phyloP scores from a whole-genome alignment of 2,113 vertebrate genomes.

The Lethenteron reissneri region DNA sequence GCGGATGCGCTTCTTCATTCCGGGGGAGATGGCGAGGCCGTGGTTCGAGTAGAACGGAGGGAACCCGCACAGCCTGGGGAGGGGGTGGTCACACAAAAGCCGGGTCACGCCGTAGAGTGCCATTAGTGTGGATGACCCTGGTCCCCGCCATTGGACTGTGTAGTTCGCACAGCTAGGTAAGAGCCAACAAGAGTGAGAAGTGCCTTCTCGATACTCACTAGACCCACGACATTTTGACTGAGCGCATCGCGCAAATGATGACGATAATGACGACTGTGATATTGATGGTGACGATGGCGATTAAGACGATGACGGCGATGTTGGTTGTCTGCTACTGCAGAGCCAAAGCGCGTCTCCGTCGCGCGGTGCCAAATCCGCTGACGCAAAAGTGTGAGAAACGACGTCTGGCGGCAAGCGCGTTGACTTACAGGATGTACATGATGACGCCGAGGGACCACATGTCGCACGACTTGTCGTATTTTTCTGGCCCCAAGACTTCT shows the following conservation, averaged over 20 bases:
- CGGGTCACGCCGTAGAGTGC: neutral
- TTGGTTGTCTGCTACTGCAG: no score
- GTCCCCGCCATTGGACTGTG: no score
- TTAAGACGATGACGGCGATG: no score
- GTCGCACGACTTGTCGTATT: constrained; percentile 97
- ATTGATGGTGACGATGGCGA: no score
- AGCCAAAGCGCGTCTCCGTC: neutral
- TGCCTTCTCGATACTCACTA: no score
- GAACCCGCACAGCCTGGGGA: constrained; percentile 61
- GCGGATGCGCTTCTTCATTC: constrained; percentile 84
- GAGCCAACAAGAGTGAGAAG: no score
- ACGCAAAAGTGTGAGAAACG: neutral
- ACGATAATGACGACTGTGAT: no score
- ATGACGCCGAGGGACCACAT: constrained; percentile 99
- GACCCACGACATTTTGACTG: no score
- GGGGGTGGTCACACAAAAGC: constrained; percentile 2
- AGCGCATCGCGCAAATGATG: no score
- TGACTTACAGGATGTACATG: constrained; percentile 93
- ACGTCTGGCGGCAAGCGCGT: neutral
- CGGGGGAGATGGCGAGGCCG: constrained; percentile 86
- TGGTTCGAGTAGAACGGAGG: constrained; percentile 97
- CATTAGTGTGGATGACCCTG: no score
- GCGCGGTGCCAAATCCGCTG: constrained; percentile 6
- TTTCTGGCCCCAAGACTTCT: constrained; percentile 85
- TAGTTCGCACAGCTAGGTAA: no score